Evolutionary conservation across 2,797 vertebrate species (phyloP).

Genomic region (Agapornis canus): DNA sequence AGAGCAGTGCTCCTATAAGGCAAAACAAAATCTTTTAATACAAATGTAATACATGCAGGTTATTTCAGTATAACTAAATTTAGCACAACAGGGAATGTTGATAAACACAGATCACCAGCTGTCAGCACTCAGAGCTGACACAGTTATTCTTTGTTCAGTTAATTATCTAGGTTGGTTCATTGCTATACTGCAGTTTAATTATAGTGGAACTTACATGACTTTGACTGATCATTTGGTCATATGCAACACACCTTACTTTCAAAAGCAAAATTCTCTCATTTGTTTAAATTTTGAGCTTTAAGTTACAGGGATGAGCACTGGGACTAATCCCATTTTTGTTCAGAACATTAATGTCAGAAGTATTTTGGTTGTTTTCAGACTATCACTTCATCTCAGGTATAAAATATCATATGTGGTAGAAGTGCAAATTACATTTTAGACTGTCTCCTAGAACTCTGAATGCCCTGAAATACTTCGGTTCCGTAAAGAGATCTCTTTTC

Average conservation of each 20-base stretch:
- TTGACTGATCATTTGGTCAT: not conserved
- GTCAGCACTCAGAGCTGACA: conserved; percentile 2
- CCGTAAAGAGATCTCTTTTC: not conserved
- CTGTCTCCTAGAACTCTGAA: not conserved
- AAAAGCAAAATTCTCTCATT: not conserved
- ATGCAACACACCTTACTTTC: not conserved
- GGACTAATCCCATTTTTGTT: not conserved
- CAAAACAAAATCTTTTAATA: not conserved
- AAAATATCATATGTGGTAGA: not conserved
- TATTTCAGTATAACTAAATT: not conserved
- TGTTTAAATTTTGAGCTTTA: not conserved
- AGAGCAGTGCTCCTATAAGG: not conserved
- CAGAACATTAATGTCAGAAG: not conserved
- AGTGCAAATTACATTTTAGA: not conserved
- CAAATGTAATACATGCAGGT: not conserved
- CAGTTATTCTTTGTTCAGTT: conserved; percentile 1
- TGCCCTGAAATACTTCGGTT: not conserved
- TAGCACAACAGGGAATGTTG: conserved; percentile 4
- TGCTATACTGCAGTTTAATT: not conserved
- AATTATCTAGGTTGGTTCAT: conserved; percentile 37
- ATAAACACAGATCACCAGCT: conserved; percentile 43
- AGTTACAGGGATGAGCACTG: not conserved
- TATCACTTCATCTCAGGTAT: not conserved
- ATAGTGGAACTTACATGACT: not conserved
- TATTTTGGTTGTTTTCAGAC: not conserved